A percentile compares a stretch with the other conserved stretches of the same genome.
These are phyloP conservation scores for Astreopora myriophthalma DNA, from an alignment of 64 coral and sea anemone genomes.

Conservation along the genomic window DNA sequence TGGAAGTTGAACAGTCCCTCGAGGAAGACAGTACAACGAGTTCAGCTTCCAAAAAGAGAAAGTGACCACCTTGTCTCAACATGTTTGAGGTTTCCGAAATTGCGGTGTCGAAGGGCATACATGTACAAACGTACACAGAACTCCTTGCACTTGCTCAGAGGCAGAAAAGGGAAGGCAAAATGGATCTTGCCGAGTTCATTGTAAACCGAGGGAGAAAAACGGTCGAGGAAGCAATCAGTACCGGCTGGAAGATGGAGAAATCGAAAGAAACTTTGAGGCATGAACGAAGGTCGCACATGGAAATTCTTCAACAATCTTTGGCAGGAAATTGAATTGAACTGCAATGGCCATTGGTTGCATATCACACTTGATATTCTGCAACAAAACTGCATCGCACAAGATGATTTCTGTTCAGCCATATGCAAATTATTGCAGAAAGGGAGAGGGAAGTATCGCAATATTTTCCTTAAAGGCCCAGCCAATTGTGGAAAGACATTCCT, in stretches of 20 bases:
- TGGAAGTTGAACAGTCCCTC: background rate
- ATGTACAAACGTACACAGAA: background rate
- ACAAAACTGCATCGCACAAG: slow-evolving; percentile 9
- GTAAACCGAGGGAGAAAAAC: slow-evolving; percentile 39
- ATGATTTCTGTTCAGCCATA: slow-evolving; percentile 12
- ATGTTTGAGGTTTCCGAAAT: slow-evolving; percentile 65
- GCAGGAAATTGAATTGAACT: slow-evolving; percentile 24
- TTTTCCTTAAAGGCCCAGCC: slow-evolving; percentile 24
- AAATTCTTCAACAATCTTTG: slow-evolving; percentile 17
- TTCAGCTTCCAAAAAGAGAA: background rate
- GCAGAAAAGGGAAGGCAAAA: slow-evolving; percentile 46
- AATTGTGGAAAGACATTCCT: slow-evolving; percentile 50
- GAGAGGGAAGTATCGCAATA: slow-evolving; percentile 34
- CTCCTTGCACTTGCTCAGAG: slow-evolving; percentile 51
- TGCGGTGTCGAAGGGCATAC: slow-evolving; percentile 42
- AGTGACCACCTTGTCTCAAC: background rate
- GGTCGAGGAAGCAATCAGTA: slow-evolving; percentile 60
- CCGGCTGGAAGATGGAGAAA: slow-evolving; percentile 36
- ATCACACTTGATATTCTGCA: background rate
- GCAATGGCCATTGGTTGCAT: slow-evolving; percentile 32
- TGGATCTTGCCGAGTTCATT: slow-evolving; percentile 56
- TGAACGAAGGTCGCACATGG: slow-evolving; percentile 19
- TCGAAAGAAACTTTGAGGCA: slow-evolving; percentile 28
- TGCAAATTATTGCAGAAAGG: slow-evolving; percentile 37
- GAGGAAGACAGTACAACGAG: background rate